Conservation (phyloP, 2,888 invertebrate species). For the Aromia moschata region DNA sequence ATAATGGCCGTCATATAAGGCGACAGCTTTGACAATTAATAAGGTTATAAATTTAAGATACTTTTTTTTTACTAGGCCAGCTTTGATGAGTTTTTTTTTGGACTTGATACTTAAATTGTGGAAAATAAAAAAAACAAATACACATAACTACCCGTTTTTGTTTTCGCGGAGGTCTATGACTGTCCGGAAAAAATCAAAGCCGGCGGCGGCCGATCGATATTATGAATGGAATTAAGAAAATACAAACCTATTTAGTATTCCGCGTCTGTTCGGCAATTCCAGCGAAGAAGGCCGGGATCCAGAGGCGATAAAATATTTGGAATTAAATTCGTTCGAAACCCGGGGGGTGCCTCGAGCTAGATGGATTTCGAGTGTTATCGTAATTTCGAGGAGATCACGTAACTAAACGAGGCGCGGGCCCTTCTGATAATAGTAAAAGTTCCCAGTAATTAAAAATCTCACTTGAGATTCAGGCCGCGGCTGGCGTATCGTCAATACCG, state of each 20-base stretch:
- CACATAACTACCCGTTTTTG: too few species aligned
- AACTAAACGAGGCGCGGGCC: slow-evolving; percentile 8
- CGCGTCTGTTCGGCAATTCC: slow-evolving; percentile 33
- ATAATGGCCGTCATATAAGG: too few species aligned
- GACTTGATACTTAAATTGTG: too few species aligned
- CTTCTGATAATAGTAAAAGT: slow-evolving; percentile 4
- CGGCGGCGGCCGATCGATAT: too few species aligned
- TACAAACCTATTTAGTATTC: slow-evolving; percentile 34
- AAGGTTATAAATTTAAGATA: too few species aligned
- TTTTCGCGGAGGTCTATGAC: too few species aligned
- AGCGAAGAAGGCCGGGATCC: slow-evolving; percentile 32
- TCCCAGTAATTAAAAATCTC: slow-evolving; percentile 9
- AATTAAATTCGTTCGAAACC: slow-evolving; percentile 32
- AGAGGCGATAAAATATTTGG: slow-evolving; percentile 37
- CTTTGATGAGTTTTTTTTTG: too few species aligned
- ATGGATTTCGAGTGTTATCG: slow-evolving; percentile 35
- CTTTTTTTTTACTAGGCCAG: too few species aligned
- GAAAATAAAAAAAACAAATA: too few species aligned
- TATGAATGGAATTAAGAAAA: slow-evolving; percentile 34
- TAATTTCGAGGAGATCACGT: slow-evolving; percentile 34
- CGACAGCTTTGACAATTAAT: too few species aligned
- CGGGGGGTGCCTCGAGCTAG: slow-evolving; percentile 29
- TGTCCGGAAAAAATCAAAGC: too few species aligned
- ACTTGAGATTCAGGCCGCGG: neutral
- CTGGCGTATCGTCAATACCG: neutral